Percentiles rank a stretch among this genome's conserved stretches.
phyloP scores from a whole-genome alignment of 2,888 invertebrate species.

The Atrina japonica region DNA sequence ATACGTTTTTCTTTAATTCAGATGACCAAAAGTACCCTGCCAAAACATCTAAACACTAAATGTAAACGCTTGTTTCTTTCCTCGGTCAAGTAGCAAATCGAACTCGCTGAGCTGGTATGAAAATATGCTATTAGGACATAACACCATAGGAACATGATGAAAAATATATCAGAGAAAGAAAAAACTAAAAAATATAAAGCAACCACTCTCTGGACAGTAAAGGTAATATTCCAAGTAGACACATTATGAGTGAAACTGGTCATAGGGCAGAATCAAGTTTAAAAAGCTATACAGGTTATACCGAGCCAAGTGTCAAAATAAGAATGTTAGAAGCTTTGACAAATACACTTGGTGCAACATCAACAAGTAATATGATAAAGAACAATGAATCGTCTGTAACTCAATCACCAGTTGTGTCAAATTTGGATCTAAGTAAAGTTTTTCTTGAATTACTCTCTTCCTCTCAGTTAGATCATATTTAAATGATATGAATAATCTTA shows the following conservation, averaged over 20 bases:
- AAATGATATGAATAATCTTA: too few species aligned
- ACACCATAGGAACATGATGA: constrained; percentile 18
- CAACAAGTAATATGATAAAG: too few species aligned
- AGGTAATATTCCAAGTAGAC: not conserved
- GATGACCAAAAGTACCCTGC: constrained; percentile 7
- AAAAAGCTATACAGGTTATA: too few species aligned
- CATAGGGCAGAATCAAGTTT: too few species aligned
- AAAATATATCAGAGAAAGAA: not conserved
- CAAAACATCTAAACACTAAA: not conserved
- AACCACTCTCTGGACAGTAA: not conserved
- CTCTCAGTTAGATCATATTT: too few species aligned
- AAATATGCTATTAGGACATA: not conserved
- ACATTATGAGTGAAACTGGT: constrained; percentile 3
- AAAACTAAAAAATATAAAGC: not conserved
- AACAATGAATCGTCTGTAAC: too few species aligned
- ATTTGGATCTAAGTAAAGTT: too few species aligned
- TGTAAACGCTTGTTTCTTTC: constrained; percentile 16
- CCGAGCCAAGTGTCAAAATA: too few species aligned
- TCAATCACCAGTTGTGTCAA: too few species aligned
- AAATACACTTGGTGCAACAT: too few species aligned
- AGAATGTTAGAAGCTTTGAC: too few species aligned
- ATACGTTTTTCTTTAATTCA: constrained; percentile 4
- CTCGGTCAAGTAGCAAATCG: not conserved
- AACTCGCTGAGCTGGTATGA: not conserved
- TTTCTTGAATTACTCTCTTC: too few species aligned